Evolutionary conservation across 2,888 invertebrate species (phyloP).

Genomic region (Drosophila gaucha): DNA sequence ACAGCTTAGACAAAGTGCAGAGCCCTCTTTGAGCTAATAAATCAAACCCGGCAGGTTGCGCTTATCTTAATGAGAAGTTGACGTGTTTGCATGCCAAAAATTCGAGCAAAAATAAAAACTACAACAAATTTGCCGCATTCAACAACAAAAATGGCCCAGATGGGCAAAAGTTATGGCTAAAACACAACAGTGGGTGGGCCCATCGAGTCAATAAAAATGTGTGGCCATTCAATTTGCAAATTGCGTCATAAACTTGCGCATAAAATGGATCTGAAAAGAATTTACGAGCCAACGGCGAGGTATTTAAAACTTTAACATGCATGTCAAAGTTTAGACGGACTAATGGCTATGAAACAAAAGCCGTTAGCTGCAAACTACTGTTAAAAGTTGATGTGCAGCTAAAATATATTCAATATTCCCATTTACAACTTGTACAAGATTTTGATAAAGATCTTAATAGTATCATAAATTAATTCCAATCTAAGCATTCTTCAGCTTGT

Average conservation of each 20-base stretch:
- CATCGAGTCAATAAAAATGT: slow-evolving; percentile 49
- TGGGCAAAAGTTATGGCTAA: slow-evolving; percentile 49
- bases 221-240: slow-evolving; percentile 66
- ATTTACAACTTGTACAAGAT: too few species aligned
- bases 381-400: too few species aligned
- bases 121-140: slow-evolving; percentile 39
- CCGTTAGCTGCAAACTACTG: neutral
- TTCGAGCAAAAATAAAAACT: slow-evolving; percentile 29
- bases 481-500: neutral
- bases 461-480: neutral
- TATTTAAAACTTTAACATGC: neutral
- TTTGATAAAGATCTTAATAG: slow-evolving; percentile 1
- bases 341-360: neutral
- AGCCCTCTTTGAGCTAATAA: slow-evolving; percentile 18
- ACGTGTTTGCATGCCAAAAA: slow-evolving; percentile 70
- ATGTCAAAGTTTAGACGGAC: neutral
- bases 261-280: slow-evolving; percentile 21
- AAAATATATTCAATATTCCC: neutral
- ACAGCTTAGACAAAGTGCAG: slow-evolving; percentile 9
- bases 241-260: slow-evolving; percentile 58
- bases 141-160: slow-evolving; percentile 43
- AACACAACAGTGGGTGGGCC: slow-evolving; percentile 34
- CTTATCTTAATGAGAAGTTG: slow-evolving; percentile 77
- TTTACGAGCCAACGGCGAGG: neutral
- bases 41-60: slow-evolving; percentile 42